phyloP scores from a whole-genome alignment of 1,140 invertebrate species.

The Drosophila tani region DNA sequence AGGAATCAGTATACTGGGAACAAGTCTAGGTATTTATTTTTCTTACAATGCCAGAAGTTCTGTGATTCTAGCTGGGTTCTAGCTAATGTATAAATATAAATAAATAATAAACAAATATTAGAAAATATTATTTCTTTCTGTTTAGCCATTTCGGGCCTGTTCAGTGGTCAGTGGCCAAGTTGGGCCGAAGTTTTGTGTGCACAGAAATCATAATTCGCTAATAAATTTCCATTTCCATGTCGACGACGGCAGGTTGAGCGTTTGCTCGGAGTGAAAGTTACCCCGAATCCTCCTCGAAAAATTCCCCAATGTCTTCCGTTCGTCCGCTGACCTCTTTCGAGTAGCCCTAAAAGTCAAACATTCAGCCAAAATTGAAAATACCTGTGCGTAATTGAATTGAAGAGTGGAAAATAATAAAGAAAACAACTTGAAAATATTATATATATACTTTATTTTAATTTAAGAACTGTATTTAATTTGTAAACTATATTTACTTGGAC shows the following conservation, averaged over 20 bases:
- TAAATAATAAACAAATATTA: background rate
- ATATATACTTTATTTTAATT: too few species aligned
- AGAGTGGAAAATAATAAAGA: background rate
- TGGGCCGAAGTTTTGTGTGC: slow-evolving; percentile 32
- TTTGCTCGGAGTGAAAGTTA: slow-evolving; percentile 74
- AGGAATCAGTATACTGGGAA: too few species aligned
- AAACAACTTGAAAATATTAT: too few species aligned
- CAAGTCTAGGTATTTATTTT: too few species aligned
- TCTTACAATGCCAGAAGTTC: background rate
- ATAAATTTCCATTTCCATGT: slow-evolving; percentile 79
- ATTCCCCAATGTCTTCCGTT: slow-evolving; percentile 7
- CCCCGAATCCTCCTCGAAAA: slow-evolving; percentile 30
- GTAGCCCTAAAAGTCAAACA: slow-evolving; percentile 25
- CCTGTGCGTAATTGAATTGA: slow-evolving; percentile 21
- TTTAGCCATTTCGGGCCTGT: slow-evolving; percentile 11
- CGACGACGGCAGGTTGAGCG: slow-evolving; percentile 50
- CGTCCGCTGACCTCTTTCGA: background rate
- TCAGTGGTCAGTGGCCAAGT: slow-evolving; percentile 29
- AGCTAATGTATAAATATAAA: background rate
- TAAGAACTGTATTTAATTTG: too few species aligned
- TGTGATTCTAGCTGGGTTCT: slow-evolving; percentile 1
- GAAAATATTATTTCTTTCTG: background rate
- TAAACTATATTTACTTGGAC: too few species aligned
- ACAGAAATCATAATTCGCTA: slow-evolving; percentile 80
- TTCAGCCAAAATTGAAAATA: slow-evolving; percentile 21